These are phyloP conservation scores for Malaclemys terrapin DNA, from an alignment of 2,113 vertebrate genomes.

Conservation along the genomic window DNA sequence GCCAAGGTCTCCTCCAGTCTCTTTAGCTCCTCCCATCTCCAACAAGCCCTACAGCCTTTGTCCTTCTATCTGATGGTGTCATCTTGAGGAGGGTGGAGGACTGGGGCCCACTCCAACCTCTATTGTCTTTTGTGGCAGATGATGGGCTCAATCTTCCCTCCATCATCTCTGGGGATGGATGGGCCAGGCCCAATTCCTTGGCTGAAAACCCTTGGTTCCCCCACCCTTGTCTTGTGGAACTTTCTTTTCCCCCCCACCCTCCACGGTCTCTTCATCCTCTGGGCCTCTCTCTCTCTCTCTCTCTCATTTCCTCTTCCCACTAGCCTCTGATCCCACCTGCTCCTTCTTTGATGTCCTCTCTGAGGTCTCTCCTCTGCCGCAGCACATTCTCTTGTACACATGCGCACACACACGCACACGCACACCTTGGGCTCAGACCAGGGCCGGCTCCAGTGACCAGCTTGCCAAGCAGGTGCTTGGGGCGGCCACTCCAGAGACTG, in stretches of 20 bases:
- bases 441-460: too few relatives aligned
- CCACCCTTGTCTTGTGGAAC: background rate
- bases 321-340: background rate
- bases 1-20: background rate
- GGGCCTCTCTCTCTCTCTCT: too few relatives aligned
- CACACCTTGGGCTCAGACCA: too few relatives aligned
- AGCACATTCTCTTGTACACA: too few relatives aligned
- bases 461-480: too few relatives aligned
- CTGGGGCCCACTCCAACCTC: background rate
- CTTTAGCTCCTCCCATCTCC: background rate
- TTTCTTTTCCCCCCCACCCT: background rate
- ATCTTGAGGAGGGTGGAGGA: background rate
- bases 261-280: too few relatives aligned
- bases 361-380: background rate
- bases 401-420: too few relatives aligned
- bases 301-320: background rate
- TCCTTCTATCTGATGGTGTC: background rate
- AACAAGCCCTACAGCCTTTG: background rate
- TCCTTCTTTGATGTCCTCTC: background rate
- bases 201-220: background rate
- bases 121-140: background rate
- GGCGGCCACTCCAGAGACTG: too few relatives aligned
- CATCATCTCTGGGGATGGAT: background rate
- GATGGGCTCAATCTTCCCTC: too few relatives aligned
- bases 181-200: background rate